Base-by-base conservation (phyloP, 1,140 invertebrate species). In the Drosophila guanche region DNA sequence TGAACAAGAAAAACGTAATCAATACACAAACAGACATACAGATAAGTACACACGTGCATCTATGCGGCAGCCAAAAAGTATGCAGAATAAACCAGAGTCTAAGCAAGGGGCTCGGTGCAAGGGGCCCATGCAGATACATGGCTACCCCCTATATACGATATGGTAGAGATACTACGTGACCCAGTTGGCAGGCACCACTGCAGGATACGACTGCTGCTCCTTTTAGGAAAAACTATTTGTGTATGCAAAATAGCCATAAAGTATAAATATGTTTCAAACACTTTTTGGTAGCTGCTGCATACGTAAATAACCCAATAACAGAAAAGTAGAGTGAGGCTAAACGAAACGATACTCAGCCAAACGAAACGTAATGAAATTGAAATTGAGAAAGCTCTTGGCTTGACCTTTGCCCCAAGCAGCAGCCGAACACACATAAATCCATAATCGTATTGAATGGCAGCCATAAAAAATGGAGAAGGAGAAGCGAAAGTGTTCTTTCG, bases 241-340 rank as follows among this genome's bases (percentile, higher is more conserved):
- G 66, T 80, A 86, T 88, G 83, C 83, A 86, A 86, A 86, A 81
- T 83, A 76, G 70, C 70, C 78, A 78, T 88, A 86, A 86, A 59
- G 73, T 57, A 88, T 76, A 88, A 89, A 86, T 83, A 88, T 88
- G 53, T 65, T 77, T 41, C 48, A 45, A 67, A 55, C 71, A 58
- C 46, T 52, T 75, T 48, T 27, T 25, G 23, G 20, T 10, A 37
- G 3, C 29, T 42, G n/a, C 54, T 67, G 50, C 42, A 68, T 55
- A 54, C 58, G 37, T 42, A 57, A 57, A 56, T 50, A 61, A 37
- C 33, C 33, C 33, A 37, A 37, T 37, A 37, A 4, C 33, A 37
- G 47, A 29, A 57, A 16, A 2, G 8, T n/a, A 25, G 16, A 48
- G 69, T 47, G 53, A 37, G 47, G 23, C 16, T 20, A 20, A 20